phyloP scores from a whole-genome alignment of 1,140 invertebrate species.

The Drosophila varians region DNA sequence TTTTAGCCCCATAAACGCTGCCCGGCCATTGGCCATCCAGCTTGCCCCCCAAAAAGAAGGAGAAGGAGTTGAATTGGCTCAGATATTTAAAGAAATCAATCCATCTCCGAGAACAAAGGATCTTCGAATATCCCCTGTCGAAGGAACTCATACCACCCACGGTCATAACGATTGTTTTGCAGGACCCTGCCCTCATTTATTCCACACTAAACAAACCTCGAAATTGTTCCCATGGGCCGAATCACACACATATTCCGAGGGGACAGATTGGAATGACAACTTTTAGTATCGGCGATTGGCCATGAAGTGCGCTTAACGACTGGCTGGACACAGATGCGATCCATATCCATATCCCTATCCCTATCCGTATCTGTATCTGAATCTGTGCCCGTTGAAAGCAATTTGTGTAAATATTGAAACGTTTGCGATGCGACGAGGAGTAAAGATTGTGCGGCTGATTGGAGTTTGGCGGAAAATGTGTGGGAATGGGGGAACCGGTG shows the following conservation, averaged over 20 bases:
- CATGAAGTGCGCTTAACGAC: slow-evolving; percentile 64
- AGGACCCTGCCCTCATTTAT: slow-evolving; percentile 12
- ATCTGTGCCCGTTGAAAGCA: slow-evolving; percentile 30
- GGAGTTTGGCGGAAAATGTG: slow-evolving; percentile 42
- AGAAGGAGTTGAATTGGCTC: background rate
- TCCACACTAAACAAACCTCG: slow-evolving; percentile 51
- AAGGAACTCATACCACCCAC: slow-evolving; percentile 11
- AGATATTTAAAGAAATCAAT: too few relatives aligned
- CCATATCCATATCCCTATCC: slow-evolving; percentile 1
- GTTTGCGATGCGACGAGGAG: slow-evolving; percentile 40
- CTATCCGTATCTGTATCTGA: background rate
- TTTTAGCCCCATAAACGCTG: slow-evolving; percentile 33
- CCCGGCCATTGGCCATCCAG: slow-evolving; percentile 46
- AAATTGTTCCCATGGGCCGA: slow-evolving; percentile 54
- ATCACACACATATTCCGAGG: slow-evolving; percentile 40
- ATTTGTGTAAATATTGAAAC: slow-evolving; percentile 81
- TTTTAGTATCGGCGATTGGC: slow-evolving; percentile 55
- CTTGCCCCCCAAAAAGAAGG: background rate
- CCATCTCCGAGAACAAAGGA: background rate
- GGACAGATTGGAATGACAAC: slow-evolving; percentile 55
- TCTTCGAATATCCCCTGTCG: background rate
- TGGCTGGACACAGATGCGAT: slow-evolving; percentile 57
- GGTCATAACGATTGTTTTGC: background rate
- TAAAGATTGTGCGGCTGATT: slow-evolving; percentile 77
- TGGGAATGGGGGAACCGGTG: slow-evolving; percentile 16